Base-by-base conservation (phyloP, 2,888 invertebrate genomes). In the Tetrapedia diversipes region DNA sequence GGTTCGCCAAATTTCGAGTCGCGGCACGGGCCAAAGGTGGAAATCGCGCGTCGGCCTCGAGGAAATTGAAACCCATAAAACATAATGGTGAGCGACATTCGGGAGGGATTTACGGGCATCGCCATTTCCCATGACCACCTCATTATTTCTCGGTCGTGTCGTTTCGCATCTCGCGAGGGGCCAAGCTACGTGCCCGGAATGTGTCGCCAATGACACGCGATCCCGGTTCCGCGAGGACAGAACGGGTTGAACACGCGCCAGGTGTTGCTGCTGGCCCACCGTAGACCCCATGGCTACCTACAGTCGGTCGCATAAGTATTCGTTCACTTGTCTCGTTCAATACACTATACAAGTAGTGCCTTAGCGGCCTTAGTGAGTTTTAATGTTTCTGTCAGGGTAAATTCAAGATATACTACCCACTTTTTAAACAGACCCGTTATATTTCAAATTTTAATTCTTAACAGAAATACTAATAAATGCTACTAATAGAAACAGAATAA, bases 41-140 rank as follows among this genome's bases (percentile, higher is more conserved):
- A 56, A 69, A 63, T 63, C 61, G 59, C 68, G 77, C 32, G 67
- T 65, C 77, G 39, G n/a, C 32, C 43, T 29, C 73, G 61, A 85
- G 87, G 85, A 87, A 87, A 87, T 87, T 83, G 86, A 87, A 86
- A 83, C 74, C 83, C 86, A 83, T 87, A 86, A 86, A 86, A 82
- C 82, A 80, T 83, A 85, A 80, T 80, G 81, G 77, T 76, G 76
- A 77, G 77, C 80, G 85, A 80, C 82, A 65, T 81, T 81, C 77
- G 63, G n/a, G 49, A 77, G 76, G 82, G 86, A 85, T 87, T 87
- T 85, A 81, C 83, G 77, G 82, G 74, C 80, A 80, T 86, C 82
- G 77, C 69, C 77, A 75, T 83, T 87, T 84, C 85, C 86, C 83
- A 81, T 84, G 77, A 77, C 71, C 79, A 80, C 79, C 86, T 84